Percentiles rank a stretch among this genome's conserved stretches.
These are phyloP conservation scores for Leptinotarsa haldemani DNA, from an alignment of 2,888 invertebrate genomes.

Conservation along the genomic window DNA sequence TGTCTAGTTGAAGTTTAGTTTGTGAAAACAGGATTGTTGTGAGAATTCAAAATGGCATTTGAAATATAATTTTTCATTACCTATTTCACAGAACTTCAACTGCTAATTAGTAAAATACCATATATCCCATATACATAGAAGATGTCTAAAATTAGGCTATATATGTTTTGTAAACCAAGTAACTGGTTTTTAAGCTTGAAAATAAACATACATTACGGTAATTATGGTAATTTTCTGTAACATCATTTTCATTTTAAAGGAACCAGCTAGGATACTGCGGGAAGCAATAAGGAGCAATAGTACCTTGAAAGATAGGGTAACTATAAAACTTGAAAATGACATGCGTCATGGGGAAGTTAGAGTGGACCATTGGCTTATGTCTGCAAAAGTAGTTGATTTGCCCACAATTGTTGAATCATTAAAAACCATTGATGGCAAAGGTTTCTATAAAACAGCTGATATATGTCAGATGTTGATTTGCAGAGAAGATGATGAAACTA, in stretches of 20 bases:
- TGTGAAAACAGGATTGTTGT: too few relatives aligned
- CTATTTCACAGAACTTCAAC: too few relatives aligned
- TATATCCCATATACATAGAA: too few relatives aligned
- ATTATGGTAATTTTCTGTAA: background rate
- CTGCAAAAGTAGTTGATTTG: conserved; percentile 90
- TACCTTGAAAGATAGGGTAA: conserved; percentile 84
- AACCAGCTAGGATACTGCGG: conserved; percentile 79
- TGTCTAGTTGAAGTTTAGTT: too few relatives aligned
- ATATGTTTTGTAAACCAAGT: too few relatives aligned
- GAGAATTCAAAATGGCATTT: too few relatives aligned
- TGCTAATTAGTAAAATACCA: too few relatives aligned
- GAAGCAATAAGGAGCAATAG: conserved; percentile 83
- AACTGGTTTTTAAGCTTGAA: background rate
- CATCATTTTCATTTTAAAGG: conserved; percentile 59
- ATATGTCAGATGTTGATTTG: conserved; percentile 93
- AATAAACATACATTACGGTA: background rate
- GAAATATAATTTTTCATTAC: too few relatives aligned
- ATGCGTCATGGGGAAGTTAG: conserved; percentile 89
- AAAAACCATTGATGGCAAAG: conserved; percentile 96
- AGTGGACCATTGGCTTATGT: conserved; percentile 62
- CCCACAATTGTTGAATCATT: conserved; percentile 93
- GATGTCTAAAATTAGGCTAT: too few relatives aligned
- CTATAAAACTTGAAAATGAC: conserved; percentile 88
- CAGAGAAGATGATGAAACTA: conserved; percentile 86
- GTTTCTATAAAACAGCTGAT: conserved; percentile 97